phyloP scores from a whole-genome alignment of 2,888 invertebrate genomes.

The Neoascia interrupta region DNA sequence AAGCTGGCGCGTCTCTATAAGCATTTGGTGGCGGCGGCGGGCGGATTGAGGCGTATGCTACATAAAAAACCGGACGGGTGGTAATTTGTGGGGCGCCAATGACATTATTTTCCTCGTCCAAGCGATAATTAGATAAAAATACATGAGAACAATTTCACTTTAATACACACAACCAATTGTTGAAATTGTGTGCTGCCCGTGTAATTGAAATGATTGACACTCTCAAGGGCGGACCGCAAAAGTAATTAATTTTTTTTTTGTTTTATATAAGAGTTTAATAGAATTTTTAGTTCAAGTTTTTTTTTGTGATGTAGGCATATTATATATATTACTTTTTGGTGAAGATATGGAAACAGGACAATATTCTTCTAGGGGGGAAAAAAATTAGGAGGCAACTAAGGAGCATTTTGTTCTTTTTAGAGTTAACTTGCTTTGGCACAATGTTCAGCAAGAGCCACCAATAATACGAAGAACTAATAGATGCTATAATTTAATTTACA shows the following conservation, averaged over 20 bases:
- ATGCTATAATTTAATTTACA: not conserved
- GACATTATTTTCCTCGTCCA: constrained; percentile 60
- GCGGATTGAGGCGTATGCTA: constrained; percentile 28
- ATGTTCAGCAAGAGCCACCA: too few relatives aligned
- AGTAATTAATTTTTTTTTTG: constrained; percentile 45
- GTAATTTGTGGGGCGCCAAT: constrained; percentile 70
- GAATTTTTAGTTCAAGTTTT: constrained; percentile 17
- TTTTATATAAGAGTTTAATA: constrained; percentile 32
- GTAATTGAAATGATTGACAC: constrained; percentile 56
- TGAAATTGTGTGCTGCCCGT: constrained; percentile 37
- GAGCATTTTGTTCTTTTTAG: constrained; percentile 18
- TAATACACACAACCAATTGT: constrained; percentile 51
- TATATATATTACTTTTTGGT: not conserved
- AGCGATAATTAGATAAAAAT: constrained; percentile 68
- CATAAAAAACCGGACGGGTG: constrained; percentile 65
- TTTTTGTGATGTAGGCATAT: not conserved
- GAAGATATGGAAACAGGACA: too few relatives aligned
- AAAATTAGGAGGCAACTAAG: not conserved
- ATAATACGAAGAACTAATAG: too few relatives aligned
- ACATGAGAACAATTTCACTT: constrained; percentile 65
- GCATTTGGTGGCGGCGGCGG: constrained; percentile 10
- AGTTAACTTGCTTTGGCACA: too few relatives aligned
- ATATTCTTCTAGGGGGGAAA: not conserved
- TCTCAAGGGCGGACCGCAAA: constrained; percentile 15
- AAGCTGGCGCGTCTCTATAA: constrained; percentile 21